Evolutionary conservation across 2,113 vertebrate genomes (phyloP).

Genomic region (Bujurquina vittata): DNA sequence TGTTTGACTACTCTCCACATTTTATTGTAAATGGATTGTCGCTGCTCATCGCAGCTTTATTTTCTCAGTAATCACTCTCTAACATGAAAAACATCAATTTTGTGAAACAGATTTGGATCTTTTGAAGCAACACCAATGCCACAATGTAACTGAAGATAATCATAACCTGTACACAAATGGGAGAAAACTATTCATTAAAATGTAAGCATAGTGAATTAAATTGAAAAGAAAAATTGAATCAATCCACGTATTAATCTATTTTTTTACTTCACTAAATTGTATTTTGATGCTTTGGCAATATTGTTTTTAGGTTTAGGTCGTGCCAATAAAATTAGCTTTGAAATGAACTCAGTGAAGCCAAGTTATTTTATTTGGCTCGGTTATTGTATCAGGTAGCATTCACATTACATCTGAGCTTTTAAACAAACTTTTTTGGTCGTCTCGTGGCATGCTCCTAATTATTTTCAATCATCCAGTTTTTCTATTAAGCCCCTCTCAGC

Average conservation of each 20-base stretch:
- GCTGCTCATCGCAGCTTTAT: constrained; percentile 1
- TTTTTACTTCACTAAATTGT: background rate
- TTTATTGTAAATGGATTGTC: constrained; percentile 21
- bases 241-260: background rate
- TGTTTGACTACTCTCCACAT: background rate
- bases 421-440: background rate
- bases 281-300: background rate
- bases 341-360: background rate
- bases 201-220: background rate
- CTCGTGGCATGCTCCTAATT: background rate
- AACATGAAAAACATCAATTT: background rate
- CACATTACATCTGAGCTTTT: constrained; percentile 4
- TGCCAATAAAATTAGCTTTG: background rate
- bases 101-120: background rate
- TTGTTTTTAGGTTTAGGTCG: background rate
- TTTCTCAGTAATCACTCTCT: background rate
- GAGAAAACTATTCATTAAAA: background rate
- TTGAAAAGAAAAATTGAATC: background rate
- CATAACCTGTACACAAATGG: background rate
- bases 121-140: background rate
- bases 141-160: background rate
- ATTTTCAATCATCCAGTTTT: background rate
- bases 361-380: background rate
- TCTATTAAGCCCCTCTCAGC: background rate
- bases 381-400: background rate